Conservation (phyloP, 2,113 vertebrate genomes). For the Halichoerus grypus region DNA sequence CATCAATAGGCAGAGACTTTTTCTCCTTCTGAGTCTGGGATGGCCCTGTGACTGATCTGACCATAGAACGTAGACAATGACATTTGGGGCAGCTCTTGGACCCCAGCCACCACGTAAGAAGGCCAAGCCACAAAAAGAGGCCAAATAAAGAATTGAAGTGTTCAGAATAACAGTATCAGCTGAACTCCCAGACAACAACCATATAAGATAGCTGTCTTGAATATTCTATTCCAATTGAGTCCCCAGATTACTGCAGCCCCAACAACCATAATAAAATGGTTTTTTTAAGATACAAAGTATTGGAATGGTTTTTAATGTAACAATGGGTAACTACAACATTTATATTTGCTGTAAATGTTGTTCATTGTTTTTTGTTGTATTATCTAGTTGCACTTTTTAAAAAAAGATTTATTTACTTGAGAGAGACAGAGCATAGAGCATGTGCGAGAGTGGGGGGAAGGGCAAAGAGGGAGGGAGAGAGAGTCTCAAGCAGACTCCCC, state of each 20-base stretch:
- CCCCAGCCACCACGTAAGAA: neutral
- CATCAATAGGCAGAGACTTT: neutral
- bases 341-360: neutral
- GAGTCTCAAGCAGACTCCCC: neutral
- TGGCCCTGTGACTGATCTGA: neutral
- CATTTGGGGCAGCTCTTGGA: neutral
- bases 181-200: neutral
- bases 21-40: neutral
- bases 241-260: neutral
- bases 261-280: neutral
- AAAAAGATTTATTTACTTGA: neutral
- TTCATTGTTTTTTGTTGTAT: neutral
- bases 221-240: neutral
- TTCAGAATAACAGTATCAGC: neutral
- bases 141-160: neutral
- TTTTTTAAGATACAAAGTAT: neutral
- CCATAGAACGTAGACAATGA: neutral
- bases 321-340: neutral
- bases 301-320: neutral
- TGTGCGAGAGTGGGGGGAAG: neutral
- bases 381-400: neutral
- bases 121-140: neutral
- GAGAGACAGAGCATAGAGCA: neutral
- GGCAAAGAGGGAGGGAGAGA: neutral
- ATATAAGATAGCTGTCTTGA: neutral